Evolutionary conservation across 2,797 vertebrate species (phyloP).

Genomic region (Peromyscus aztecus): DNA sequence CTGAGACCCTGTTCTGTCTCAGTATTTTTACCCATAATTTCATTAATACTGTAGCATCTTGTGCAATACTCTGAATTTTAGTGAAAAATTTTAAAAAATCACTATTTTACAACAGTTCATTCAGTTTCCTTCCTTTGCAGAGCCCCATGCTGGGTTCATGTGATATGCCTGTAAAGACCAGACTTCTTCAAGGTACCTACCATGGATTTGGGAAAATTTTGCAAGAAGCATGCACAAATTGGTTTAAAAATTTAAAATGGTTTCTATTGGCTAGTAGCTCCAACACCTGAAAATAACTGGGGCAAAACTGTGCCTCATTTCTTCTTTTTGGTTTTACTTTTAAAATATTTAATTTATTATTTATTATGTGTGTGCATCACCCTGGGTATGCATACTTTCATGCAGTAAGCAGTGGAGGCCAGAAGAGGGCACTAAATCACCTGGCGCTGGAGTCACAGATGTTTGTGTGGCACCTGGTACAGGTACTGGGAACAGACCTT

Average conservation of each 20-base stretch:
- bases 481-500: not conserved
- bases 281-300: not conserved
- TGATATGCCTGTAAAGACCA: not conserved
- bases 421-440: no score
- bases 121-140: not conserved
- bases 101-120: not conserved
- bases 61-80: slow-evolving; percentile 16
- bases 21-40: slow-evolving; percentile 7
- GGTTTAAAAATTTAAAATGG: not conserved
- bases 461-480: not conserved
- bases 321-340: not conserved
- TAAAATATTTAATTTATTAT: not conserved
- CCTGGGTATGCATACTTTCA: not conserved
- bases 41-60: not conserved
- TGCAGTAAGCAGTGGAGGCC: not conserved
- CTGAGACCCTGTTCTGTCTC: not conserved
- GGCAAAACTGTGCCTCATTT: not conserved
- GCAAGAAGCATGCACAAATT: not conserved
- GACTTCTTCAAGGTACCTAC: not conserved
- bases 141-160: not conserved
- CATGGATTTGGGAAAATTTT: not conserved
- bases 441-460: not conserved
- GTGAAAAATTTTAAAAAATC: not conserved
- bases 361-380: not conserved
- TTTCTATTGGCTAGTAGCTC: not conserved